Conservation (phyloP, 2,888 invertebrate genomes). For the Neocrepidodera transversa region DNA sequence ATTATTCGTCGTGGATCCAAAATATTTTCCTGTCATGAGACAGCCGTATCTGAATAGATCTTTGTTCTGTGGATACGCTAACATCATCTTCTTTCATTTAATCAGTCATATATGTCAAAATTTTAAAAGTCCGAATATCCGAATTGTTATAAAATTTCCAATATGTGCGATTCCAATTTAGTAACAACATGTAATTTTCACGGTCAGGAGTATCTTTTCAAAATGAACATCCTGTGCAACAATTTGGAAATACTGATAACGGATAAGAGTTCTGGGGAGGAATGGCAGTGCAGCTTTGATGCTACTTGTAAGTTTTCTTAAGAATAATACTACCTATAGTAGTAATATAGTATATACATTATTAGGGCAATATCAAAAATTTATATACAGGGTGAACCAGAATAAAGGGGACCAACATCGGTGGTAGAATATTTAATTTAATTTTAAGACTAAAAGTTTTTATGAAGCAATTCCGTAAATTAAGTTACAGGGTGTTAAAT, state of each 20-base stretch:
- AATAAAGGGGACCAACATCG: too few species aligned
- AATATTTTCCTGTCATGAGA: too few species aligned
- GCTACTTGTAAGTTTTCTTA: conserved; percentile 57
- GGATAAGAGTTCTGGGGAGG: conserved; percentile 64
- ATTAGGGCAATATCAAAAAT: neutral
- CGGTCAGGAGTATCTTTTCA: conserved; percentile 61
- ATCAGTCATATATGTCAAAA: conserved; percentile 30
- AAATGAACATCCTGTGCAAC: conserved; percentile 59
- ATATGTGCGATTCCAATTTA: conserved; percentile 58
- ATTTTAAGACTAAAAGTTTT: too few species aligned
- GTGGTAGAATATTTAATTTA: too few species aligned
- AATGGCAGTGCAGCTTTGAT: conserved; percentile 65
- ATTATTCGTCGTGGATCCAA: too few species aligned
- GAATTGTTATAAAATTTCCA: conserved; percentile 19
- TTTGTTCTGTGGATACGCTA: too few species aligned
- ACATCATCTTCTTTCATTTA: neutral
- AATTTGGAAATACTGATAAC: conserved; percentile 61
- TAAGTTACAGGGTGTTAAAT: too few species aligned
- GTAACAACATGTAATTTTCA: conserved; percentile 62
- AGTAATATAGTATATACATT: too few species aligned
- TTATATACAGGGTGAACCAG: too few species aligned
- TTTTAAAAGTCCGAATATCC: conserved; percentile 24
- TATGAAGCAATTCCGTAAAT: too few species aligned
- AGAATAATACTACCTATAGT: too few species aligned
- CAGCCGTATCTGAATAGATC: too few species aligned